Conservation (phyloP, 2,888 invertebrate species). For the Cistogaster globosa region DNA sequence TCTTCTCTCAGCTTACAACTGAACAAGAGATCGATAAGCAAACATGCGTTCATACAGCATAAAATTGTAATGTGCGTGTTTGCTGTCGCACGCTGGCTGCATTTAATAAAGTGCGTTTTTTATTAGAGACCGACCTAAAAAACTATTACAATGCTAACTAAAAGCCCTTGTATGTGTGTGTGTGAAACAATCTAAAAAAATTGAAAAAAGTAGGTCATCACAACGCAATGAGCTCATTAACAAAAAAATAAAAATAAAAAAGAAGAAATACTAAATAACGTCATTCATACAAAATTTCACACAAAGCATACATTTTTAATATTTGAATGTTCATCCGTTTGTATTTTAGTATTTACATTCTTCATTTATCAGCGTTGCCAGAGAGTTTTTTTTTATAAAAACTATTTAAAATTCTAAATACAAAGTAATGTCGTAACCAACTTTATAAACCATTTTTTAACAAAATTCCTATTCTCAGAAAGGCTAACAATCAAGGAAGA, state of each 20-base stretch:
- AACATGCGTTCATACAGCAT: constrained; percentile 45
- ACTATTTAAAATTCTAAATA: background rate
- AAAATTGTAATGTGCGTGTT: constrained; percentile 47
- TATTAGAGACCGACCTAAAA: constrained; percentile 46
- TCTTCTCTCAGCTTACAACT: background rate
- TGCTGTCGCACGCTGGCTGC: constrained; percentile 36
- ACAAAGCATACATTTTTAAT: background rate
- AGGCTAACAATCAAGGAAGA: too few relatives aligned
- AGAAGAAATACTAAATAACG: constrained; percentile 43
- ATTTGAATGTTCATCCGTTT: background rate
- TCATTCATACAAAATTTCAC: constrained; percentile 51
- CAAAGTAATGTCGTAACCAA: too few relatives aligned
- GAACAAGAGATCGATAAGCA: background rate
- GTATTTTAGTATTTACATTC: background rate
- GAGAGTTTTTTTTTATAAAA: too few relatives aligned
- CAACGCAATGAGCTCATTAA: constrained; percentile 71
- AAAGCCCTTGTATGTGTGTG: background rate
- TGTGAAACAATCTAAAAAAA: constrained; percentile 56
- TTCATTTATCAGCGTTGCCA: constrained; percentile 1
- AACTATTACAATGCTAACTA: constrained; percentile 45
- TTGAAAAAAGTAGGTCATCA: constrained; percentile 62
- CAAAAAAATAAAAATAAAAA: constrained; percentile 29
- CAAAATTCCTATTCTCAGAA: too few relatives aligned
- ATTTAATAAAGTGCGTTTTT: constrained; percentile 54
- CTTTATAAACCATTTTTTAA: too few relatives aligned